These are phyloP conservation scores for Urechis unicinctus DNA, from an alignment of 2,888 invertebrate genomes.

Conservation along the genomic window DNA sequence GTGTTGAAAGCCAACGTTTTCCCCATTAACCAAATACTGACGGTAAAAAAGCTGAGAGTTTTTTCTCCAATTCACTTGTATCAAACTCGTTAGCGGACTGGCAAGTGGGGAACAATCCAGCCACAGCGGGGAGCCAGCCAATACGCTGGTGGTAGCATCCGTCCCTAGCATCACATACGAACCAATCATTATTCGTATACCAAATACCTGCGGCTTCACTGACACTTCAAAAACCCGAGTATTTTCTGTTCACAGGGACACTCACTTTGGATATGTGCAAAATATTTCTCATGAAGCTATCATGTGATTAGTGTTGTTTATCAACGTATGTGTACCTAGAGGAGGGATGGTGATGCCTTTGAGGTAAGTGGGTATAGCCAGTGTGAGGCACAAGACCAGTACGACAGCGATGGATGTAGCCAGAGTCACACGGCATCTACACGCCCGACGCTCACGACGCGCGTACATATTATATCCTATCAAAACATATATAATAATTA, in stretches of 20 bases:
- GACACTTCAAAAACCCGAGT: too few relatives aligned
- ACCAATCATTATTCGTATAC: background rate
- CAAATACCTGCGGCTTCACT: background rate
- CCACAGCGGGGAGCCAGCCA: constrained; percentile 15
- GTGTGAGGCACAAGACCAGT: constrained; percentile 2
- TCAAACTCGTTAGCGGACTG: background rate
- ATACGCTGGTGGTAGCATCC: constrained; percentile 6
- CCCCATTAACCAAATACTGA: constrained; percentile 4
- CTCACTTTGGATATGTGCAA: too few relatives aligned
- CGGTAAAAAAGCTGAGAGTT: constrained; percentile 7
- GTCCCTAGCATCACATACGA: constrained; percentile 4
- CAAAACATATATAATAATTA: too few relatives aligned
- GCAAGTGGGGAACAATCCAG: constrained; percentile 10
- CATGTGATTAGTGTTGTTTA: background rate
- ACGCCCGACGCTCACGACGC: too few relatives aligned
- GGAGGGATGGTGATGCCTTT: constrained; percentile 10
- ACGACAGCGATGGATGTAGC: too few relatives aligned
- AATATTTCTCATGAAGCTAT: too few relatives aligned
- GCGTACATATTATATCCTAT: too few relatives aligned
- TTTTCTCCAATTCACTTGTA: constrained; percentile 10
- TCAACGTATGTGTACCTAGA: background rate
- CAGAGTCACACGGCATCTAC: too few relatives aligned
- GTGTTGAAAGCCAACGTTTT: constrained; percentile 4
- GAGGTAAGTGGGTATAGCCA: constrained; percentile 9
- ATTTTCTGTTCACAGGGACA: too few relatives aligned